phyloP scores from a whole-genome alignment of 2,888 invertebrate species.

The Apotomis capreana region DNA sequence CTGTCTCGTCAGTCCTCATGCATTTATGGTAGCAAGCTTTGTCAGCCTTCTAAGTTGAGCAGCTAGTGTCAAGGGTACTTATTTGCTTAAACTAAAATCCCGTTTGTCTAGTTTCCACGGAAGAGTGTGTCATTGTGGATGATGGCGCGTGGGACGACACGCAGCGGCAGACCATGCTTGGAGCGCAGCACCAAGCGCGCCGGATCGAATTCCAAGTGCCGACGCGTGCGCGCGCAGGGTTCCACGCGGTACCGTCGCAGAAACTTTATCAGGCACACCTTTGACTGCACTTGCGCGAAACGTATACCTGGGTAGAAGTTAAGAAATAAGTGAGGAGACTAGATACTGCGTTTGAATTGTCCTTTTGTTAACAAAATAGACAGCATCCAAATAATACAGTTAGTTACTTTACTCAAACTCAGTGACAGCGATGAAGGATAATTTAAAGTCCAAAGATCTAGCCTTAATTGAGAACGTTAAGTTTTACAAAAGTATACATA shows the following conservation, averaged over 20 bases:
- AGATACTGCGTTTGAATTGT: neutral
- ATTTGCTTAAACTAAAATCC: neutral
- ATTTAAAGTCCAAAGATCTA: too few species aligned
- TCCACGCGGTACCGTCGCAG: slow-evolving; percentile 42
- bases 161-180: slow-evolving; percentile 41
- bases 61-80: too few species aligned
- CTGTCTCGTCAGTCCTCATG: too few species aligned
- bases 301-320: slow-evolving; percentile 39
- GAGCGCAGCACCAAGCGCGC: slow-evolving; percentile 26
- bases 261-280: slow-evolving; percentile 41
- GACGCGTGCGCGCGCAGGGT: slow-evolving; percentile 22
- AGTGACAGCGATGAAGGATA: too few species aligned
- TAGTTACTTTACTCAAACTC: too few species aligned
- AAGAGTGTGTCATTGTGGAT: slow-evolving; percentile 6
- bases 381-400: too few species aligned
- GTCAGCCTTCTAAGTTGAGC: too few species aligned
- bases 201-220: slow-evolving; percentile 29
- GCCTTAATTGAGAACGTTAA: too few species aligned
- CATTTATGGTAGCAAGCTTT: too few species aligned
- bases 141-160: slow-evolving; percentile 5
- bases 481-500: too few species aligned
- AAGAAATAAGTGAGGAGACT: slow-evolving; percentile 9
- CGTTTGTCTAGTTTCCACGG: neutral
- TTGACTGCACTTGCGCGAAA: slow-evolving; percentile 45
- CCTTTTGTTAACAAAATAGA: too few species aligned